These are phyloP conservation scores for Arvicanthis niloticus DNA, from an alignment of 2,113 vertebrate species.

Conservation along the genomic window DNA sequence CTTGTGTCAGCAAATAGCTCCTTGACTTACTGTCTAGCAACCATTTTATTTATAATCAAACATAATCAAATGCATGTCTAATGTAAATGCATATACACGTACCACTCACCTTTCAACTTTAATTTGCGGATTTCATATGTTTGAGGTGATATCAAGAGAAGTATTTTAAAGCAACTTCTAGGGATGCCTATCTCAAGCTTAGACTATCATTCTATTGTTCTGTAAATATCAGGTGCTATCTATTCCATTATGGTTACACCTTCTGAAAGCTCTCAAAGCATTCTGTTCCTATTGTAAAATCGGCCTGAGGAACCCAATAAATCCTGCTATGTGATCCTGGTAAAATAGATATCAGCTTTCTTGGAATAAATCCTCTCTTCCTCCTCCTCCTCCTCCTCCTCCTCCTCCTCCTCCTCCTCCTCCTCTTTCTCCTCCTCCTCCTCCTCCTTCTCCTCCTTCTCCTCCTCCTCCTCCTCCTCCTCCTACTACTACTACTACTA, in stretches of 20 bases:
- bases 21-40: neutral
- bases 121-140: neutral
- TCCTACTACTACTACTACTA: no score
- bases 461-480: no score
- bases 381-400: no score
- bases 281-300: slow-evolving; percentile 31
- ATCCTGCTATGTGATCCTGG: neutral
- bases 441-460: no score
- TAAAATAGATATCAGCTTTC: slow-evolving; percentile 47
- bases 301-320: slow-evolving; percentile 53
- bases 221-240: neutral
- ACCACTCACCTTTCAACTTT: neutral
- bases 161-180: neutral
- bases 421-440: no score
- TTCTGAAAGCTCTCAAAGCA: slow-evolving; percentile 8
- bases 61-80: neutral
- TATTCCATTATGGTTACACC: neutral
- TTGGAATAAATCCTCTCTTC: slow-evolving; percentile 1
- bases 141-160: neutral
- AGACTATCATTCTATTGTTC: neutral
- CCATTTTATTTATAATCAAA: neutral
- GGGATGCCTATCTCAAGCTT: neutral
- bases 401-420: no score
- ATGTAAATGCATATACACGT: neutral
- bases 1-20: neutral